These are phyloP conservation scores for Rutilus rutilus DNA, from an alignment of 2,113 vertebrate species.

Conservation along the genomic window DNA sequence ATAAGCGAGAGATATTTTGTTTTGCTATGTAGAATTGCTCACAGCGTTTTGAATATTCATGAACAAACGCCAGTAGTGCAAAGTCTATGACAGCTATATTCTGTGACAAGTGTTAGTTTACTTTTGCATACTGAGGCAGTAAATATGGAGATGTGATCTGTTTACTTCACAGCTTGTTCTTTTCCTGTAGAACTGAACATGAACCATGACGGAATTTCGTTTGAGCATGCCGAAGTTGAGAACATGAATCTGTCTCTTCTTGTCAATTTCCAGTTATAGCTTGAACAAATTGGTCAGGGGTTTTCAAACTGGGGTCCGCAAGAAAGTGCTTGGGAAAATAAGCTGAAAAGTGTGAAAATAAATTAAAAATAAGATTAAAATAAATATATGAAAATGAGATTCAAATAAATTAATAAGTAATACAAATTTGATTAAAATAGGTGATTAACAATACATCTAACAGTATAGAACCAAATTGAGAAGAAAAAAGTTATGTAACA, in stretches of 20 bases:
- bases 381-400: too few species aligned
- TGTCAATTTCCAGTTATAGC: conserved; percentile 14
- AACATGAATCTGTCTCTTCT: neutral
- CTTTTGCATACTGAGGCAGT: neutral
- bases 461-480: too few species aligned
- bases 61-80: neutral
- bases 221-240: neutral
- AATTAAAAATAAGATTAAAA: too few species aligned
- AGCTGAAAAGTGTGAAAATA: too few species aligned
- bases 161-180: neutral
- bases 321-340: too few species aligned
- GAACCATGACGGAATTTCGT: neutral
- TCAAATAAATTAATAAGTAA: too few species aligned
- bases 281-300: neutral
- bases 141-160: neutral
- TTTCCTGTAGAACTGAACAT: neutral
- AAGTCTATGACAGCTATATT: neutral
- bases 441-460: too few species aligned
- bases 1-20: neutral
- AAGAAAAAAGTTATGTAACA: too few species aligned
- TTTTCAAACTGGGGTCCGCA: too few species aligned
- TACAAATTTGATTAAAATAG: too few species aligned
- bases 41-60: neutral
- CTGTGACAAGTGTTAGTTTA: neutral
- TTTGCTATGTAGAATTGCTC: neutral